Percentiles rank a stretch among this genome's conserved stretches.
These are phyloP conservation scores for Alexandromys fortis DNA, from an alignment of 2,113 vertebrate genomes.

Conservation along the genomic window DNA sequence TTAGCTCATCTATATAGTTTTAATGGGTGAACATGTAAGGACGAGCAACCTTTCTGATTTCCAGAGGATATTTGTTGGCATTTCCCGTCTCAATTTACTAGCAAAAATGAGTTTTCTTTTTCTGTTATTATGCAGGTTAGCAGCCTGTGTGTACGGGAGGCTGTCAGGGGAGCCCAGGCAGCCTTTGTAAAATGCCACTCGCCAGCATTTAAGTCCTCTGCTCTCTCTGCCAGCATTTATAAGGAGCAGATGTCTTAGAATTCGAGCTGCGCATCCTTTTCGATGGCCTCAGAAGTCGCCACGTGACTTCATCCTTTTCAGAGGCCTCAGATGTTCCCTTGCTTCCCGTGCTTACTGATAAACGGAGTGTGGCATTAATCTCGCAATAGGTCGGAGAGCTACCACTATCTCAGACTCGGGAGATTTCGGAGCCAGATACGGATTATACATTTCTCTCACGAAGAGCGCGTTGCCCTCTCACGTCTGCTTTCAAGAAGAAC, in stretches of 20 bases:
- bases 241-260: constrained; percentile 15
- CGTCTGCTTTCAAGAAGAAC: constrained; percentile 34
- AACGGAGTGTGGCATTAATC: background rate
- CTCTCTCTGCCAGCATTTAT: background rate
- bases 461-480: background rate
- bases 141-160: background rate
- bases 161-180: background rate
- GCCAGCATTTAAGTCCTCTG: background rate
- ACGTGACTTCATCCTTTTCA: background rate
- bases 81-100: constrained; percentile 33
- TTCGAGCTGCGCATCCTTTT: background rate
- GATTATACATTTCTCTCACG: background rate
- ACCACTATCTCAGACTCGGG: background rate
- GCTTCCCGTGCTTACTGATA: background rate
- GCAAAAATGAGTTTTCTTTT: constrained; percentile 49
- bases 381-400: background rate
- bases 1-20: background rate
- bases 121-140: background rate
- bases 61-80: background rate
- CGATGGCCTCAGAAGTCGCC: background rate
- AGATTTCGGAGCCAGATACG: background rate
- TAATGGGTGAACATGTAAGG: background rate
- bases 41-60: background rate
- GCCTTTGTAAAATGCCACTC: constrained; percentile 29
- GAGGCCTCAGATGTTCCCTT: background rate